A percentile compares a stretch with the other conserved stretches of the same genome.
Conservation (phyloP, 37 sponge, comb jelly and placozoan genomes). For the Crambe crambe region DNA sequence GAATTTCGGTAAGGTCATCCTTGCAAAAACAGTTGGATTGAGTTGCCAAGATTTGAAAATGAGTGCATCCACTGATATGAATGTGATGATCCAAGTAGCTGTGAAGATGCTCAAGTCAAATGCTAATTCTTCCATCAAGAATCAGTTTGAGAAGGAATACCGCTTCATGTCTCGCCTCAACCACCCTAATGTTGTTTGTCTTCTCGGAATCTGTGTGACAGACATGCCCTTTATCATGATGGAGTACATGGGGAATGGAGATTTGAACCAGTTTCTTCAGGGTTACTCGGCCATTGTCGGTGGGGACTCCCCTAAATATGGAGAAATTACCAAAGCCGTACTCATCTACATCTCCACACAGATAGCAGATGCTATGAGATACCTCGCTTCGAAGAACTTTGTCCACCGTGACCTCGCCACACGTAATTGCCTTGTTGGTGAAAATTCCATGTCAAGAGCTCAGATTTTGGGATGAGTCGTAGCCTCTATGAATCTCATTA, state of each 20-base stretch:
- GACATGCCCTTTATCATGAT: constrained; percentile 74
- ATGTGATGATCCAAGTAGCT: constrained; percentile 64
- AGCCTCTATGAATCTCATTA: constrained; percentile 68
- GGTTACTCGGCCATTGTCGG: constrained; percentile 7
- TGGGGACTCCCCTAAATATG: not conserved
- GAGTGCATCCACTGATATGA: constrained; percentile 28
- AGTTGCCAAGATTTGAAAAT: constrained; percentile 63
- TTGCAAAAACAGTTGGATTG: constrained; percentile 67
- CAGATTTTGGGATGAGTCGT: constrained; percentile 87
- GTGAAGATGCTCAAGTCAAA: constrained; percentile 70
- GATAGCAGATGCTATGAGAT: constrained; percentile 78
- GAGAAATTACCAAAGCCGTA: constrained; percentile 4
- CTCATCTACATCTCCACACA: constrained; percentile 66
- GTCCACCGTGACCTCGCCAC: constrained; percentile 86
- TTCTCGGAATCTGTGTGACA: constrained; percentile 69
- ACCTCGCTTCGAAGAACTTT: constrained; percentile 67
- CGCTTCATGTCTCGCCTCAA: constrained; percentile 83
- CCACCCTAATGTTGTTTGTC: constrained; percentile 71
- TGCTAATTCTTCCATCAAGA: constrained; percentile 37
- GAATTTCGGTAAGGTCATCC: constrained; percentile 74
- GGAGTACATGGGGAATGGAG: constrained; percentile 95
- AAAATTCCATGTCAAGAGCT: constrained; percentile 66
- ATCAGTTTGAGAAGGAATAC: constrained; percentile 82
- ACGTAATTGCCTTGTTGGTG: constrained; percentile 80
- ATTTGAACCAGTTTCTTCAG: constrained; percentile 79